phyloP scores from a whole-genome alignment of 2,797 vertebrate genomes.

The Podargus strigoides region DNA sequence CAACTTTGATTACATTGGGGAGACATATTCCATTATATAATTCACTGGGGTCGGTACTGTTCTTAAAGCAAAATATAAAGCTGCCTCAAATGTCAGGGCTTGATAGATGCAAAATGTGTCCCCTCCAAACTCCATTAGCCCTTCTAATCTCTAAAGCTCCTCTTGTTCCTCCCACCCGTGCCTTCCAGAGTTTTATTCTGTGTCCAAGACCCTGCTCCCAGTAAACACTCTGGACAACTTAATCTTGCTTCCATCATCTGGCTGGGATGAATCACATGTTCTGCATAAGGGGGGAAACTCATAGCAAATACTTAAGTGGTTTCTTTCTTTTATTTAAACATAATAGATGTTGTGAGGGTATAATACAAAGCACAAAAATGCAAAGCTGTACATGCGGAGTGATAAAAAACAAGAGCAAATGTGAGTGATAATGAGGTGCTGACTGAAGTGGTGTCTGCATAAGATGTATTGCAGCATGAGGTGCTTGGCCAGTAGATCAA shows the following conservation, averaged over 20 bases:
- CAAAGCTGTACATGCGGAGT: not conserved
- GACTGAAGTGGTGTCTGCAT: not conserved
- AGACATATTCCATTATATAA: not conserved
- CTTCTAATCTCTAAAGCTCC: not conserved
- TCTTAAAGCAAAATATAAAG: slow-evolving; percentile 11
- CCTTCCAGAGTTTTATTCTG: not conserved
- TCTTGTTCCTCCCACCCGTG: not conserved
- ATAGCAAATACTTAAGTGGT: not conserved
- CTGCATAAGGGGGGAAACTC: not conserved
- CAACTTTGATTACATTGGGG: slow-evolving; percentile 14
- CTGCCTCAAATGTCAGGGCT: slow-evolving; percentile 7
- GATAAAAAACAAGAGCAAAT: accelerated
- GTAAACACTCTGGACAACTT: accelerated
- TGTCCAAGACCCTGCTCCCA: not conserved
- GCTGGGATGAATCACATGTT: not conserved
- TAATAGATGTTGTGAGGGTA: not conserved
- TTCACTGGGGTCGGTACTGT: not conserved
- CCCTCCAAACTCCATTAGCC: slow-evolving; percentile 8
- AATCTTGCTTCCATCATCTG: not conserved
- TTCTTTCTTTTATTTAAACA: not conserved
- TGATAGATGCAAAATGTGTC: not conserved
- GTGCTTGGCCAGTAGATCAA: not conserved
- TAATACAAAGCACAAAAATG: not conserved
- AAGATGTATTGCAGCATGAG: not conserved
- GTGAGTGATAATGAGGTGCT: not conserved